These are phyloP conservation scores for Sakesphorus luctuosus DNA, from an alignment of 2,113 vertebrate species.

Conservation along the genomic window DNA sequence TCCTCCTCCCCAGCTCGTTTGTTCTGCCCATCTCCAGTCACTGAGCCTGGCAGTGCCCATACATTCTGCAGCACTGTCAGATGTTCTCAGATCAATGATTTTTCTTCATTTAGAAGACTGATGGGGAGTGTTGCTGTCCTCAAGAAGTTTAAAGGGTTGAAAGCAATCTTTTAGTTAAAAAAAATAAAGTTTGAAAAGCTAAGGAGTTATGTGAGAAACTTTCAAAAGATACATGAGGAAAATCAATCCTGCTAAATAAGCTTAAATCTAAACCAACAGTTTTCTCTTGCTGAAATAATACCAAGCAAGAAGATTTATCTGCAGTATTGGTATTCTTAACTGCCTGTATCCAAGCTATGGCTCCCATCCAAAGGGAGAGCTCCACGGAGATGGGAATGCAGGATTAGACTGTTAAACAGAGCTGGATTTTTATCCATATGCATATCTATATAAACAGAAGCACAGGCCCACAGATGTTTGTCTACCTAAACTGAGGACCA, in stretches of 20 bases:
- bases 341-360: not conserved
- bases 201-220: constrained; percentile 19
- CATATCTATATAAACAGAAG: not conserved
- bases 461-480: not conserved
- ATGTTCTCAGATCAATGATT: constrained; percentile 27
- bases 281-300: constrained; percentile 29
- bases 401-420: not conserved
- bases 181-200: not conserved
- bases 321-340: constrained; percentile 2
- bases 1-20: constrained; percentile 37
- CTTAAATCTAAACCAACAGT: not conserved
- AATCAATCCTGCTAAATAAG: constrained; percentile 36
- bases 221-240: not conserved
- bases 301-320: not conserved
- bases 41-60: constrained; percentile 3
- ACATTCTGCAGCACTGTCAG: constrained; percentile 11
- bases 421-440: not conserved
- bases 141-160: constrained; percentile 11
- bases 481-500: not conserved
- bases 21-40: not conserved
- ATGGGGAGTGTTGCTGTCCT: constrained; percentile 21
- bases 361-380: not conserved
- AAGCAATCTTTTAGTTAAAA: not conserved
- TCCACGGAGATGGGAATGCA: not conserved
- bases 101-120: constrained; percentile 52